Percentiles rank a stretch among this genome's conserved stretches.
Conservation (phyloP, 2,797 vertebrate species). For the Caiman crocodilus region DNA sequence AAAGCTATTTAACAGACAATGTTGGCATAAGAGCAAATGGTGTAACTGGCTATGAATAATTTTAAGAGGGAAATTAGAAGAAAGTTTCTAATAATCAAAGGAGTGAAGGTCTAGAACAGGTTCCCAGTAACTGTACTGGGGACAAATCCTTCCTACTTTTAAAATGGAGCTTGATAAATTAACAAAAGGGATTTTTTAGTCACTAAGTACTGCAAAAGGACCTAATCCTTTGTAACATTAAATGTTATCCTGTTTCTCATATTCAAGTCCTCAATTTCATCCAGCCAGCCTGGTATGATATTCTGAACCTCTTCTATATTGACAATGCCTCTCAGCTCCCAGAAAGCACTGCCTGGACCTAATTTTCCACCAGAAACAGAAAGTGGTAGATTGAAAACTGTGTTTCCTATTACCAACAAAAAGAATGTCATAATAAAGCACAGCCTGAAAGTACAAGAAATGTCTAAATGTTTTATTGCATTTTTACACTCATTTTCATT, state of each 20-base stretch:
- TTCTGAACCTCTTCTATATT: neutral
- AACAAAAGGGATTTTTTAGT: neutral
- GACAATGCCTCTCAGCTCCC: neutral
- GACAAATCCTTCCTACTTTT: neutral
- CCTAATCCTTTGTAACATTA: neutral
- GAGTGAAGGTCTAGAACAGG: neutral
- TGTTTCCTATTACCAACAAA: constrained; percentile 1
- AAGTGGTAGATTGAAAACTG: neutral
- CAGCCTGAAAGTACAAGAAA: constrained; percentile 32
- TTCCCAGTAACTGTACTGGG: neutral
- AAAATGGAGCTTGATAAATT: neutral
- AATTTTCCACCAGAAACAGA: neutral
- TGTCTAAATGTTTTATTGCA: constrained; percentile 12
- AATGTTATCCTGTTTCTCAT: neutral
- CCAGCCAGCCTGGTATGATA: neutral
- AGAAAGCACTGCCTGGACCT: neutral
- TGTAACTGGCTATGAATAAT: neutral
- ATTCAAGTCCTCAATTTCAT: neutral
- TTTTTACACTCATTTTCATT: constrained; percentile 56
- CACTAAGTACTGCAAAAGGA: neutral
- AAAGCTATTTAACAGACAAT: neutral
- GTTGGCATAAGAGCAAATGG: neutral
- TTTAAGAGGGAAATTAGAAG: fast-evolving
- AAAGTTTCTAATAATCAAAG: neutral
- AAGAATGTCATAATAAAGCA: constrained; percentile 3